These are phyloP conservation scores for Marronus borbonicus DNA, from an alignment of 2,888 invertebrate genomes.

Conservation along the genomic window DNA sequence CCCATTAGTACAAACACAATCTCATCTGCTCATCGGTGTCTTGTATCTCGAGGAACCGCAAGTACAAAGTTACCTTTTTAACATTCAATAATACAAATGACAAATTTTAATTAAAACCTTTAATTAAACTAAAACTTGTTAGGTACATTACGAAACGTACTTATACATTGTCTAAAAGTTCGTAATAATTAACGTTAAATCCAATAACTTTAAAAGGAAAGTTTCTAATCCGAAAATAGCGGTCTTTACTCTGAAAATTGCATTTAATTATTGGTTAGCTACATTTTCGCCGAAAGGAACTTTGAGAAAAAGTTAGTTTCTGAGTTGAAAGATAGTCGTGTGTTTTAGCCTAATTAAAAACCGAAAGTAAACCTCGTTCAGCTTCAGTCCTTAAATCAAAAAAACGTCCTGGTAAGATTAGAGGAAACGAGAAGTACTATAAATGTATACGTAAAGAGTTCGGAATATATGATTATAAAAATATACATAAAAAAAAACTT, in stretches of 20 bases:
- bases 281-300: not conserved
- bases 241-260: not conserved
- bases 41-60: too few species aligned
- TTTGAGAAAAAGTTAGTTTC: conserved; percentile 7
- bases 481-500: conserved; percentile 37
- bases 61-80: too few species aligned
- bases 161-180: not conserved
- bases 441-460: conserved; percentile 10
- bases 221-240: conserved; percentile 24
- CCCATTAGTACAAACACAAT: too few species aligned
- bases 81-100: too few species aligned
- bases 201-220: conserved; percentile 22
- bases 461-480: conserved; percentile 35
- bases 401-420: not conserved
- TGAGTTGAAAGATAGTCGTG: not conserved
- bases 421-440: not conserved
- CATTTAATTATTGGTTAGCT: conserved; percentile 10
- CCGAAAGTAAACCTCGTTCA: not conserved
- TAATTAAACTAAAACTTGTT: conserved; percentile 7
- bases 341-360: conserved; percentile 25
- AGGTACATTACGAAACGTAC: conserved; percentile 4
- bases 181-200: conserved; percentile 1
- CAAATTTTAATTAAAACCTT: conserved; percentile 4
- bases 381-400: not conserved
- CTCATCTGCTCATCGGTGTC: too few species aligned